Base-by-base conservation (phyloP, 2,113 vertebrate genomes). In the Cardinalis cardinalis region DNA sequence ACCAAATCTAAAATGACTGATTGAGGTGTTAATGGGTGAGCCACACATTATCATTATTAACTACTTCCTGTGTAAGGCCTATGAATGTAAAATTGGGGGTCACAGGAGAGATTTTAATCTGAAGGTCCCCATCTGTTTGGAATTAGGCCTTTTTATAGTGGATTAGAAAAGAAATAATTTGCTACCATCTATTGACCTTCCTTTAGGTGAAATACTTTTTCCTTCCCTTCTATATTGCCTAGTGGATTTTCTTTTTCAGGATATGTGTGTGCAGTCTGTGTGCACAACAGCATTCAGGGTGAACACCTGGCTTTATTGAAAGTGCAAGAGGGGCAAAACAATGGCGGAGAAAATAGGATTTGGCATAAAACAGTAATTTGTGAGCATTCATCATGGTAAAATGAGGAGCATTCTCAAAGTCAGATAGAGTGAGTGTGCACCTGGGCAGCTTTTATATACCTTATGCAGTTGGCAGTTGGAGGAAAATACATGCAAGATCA, bases 381-480 rank as follows among this genome's bases (percentile, higher is more conserved):
- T 92, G 88, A 61, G 18, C 69, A 87, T 93, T 95, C 19, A 52
- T 94, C 83, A 75, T 14, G 32, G 53, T 81, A 65, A 81, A 90
- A 81, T 31, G 38, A 88, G 71, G 51, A 80, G 9, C 32, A 18
- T 68, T 87, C 49, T 81, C 65, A 69, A 89, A 79, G 73, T 88
- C 88, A 78, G 64, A 34, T 20, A 49, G 72, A 84, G 11, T 74
- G 70, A 72, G 84, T 84, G 58, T 52, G 73, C 70, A 86, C 49
- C 86, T 90, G 92, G 20, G 23, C 29, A 68, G 34, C 20, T 78
- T 87, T 55, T 44, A 26, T 52, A 2, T 87, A 36, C 16, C 17
- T 68, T 72, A 4, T 28, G 21, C 48, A 69, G 2, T 19, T 84
- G 63, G 18, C 36, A 79, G 3, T 10, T 72, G 48, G 71, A 77